Conservation (phyloP, 64 coral and sea anemone species). For the Dendrophyllia cribrosa region DNA sequence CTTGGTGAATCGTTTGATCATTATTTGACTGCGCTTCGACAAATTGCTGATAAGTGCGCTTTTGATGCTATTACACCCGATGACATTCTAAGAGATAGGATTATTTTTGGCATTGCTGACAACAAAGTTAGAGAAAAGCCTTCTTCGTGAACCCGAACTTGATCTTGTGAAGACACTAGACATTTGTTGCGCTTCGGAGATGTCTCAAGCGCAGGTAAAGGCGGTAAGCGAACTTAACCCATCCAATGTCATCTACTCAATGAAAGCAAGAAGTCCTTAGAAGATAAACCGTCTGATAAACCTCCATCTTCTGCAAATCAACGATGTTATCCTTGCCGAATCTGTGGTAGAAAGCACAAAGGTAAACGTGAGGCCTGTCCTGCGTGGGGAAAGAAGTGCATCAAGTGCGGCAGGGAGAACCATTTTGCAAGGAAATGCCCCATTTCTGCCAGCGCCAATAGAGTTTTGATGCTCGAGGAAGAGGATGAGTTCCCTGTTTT, state of each 20-base stretch:
- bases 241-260: background rate
- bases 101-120: constrained; percentile 54
- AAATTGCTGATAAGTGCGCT: constrained; percentile 43
- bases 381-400: background rate
- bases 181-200: constrained; percentile 29
- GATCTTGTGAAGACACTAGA: constrained; percentile 42
- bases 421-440: background rate
- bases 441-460: background rate
- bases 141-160: constrained; percentile 36
- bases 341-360: background rate
- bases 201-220: constrained; percentile 49
- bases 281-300: background rate
- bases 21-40: constrained; percentile 44
- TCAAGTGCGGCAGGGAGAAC: background rate
- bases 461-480: background rate
- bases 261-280: background rate
- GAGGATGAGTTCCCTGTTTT: background rate
- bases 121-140: constrained; percentile 51
- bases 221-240: background rate
- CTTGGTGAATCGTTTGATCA: constrained; percentile 41
- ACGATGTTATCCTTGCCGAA: background rate
- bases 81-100: constrained; percentile 40
- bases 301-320: background rate
- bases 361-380: constrained; percentile 1
- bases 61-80: constrained; percentile 57